Percentiles rank a stretch among this genome's conserved stretches.
These are phyloP conservation scores for Loriculus beryllinus DNA, from an alignment of 2,797 vertebrate genomes.

Conservation along the genomic window DNA sequence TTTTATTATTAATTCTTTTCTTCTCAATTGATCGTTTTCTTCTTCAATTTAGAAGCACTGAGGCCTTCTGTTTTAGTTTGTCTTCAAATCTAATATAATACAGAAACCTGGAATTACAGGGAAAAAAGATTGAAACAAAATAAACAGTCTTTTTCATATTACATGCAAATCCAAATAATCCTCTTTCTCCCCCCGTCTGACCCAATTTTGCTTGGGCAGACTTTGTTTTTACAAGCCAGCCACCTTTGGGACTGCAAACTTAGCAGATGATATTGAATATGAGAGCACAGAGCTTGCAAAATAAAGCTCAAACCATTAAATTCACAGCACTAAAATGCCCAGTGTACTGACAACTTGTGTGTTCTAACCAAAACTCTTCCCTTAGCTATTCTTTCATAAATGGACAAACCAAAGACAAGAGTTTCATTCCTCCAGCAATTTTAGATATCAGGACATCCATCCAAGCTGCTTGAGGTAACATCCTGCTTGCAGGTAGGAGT, in stretches of 20 bases:
- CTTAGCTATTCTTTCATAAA: not conserved
- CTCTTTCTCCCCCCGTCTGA: not conserved
- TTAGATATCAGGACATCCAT: not conserved
- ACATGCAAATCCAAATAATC: conserved; percentile 28
- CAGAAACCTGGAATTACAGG: not conserved
- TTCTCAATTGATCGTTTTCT: not conserved
- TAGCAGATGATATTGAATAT: not conserved
- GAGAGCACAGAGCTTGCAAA: not conserved
- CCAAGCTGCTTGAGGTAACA: not conserved
- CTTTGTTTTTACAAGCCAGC: not conserved
- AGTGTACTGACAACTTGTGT: not conserved
- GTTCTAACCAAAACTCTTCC: not conserved
- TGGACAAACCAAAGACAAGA: not conserved
- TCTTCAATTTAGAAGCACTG: not conserved
- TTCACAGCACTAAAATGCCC: not conserved
- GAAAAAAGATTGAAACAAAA: not conserved
- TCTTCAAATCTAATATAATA: not conserved
- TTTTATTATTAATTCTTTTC: not conserved
- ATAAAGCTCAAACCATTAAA: not conserved
- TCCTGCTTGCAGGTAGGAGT: not conserved
- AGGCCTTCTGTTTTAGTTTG: not conserved
- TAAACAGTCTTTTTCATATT: not conserved
- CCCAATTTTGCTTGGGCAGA: conserved; percentile 18
- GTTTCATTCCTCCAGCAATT: not conserved
- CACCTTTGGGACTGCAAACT: not conserved